Evolutionary conservation across 2,888 invertebrate genomes (phyloP).

Genomic region (Lasioglossum morio): DNA sequence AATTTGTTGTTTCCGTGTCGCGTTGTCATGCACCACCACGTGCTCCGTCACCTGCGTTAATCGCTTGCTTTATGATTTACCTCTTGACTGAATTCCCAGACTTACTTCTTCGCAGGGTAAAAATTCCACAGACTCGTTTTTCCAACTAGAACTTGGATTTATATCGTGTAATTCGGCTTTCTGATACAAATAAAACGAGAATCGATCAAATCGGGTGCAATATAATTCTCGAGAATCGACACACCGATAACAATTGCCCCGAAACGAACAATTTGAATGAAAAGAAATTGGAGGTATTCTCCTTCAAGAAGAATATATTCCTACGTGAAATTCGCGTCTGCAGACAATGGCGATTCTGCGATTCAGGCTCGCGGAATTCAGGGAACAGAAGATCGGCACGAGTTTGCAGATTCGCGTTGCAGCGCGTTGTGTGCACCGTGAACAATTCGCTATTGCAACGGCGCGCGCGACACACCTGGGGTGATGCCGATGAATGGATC

Average conservation of each 20-base stretch:
- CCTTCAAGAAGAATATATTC: background rate
- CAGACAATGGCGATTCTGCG: background rate
- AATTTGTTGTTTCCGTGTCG: constrained; percentile 9
- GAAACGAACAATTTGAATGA: background rate
- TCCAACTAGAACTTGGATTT: background rate
- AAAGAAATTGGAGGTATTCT: background rate
- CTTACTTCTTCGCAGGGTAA: background rate
- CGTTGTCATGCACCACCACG: background rate
- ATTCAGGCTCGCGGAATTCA: background rate
- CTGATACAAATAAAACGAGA: background rate
- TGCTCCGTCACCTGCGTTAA: background rate
- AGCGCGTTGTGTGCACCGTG: background rate
- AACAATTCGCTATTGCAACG: constrained; percentile 56
- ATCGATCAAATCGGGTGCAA: background rate
- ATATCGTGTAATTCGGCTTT: background rate
- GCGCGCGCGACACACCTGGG: constrained; percentile 73
- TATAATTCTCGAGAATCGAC: background rate
- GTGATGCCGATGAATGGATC: constrained; percentile 73
- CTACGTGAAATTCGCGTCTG: background rate
- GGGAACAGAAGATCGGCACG: background rate
- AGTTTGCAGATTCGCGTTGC: constrained; percentile 17
- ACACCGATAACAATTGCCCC: too few relatives aligned
- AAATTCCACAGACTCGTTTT: background rate
- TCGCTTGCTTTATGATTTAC: background rate
- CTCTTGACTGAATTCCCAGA: background rate